These are phyloP conservation scores for Oophaga pumilio DNA, from an alignment of 2,113 vertebrate genomes.

Conservation along the genomic window DNA sequence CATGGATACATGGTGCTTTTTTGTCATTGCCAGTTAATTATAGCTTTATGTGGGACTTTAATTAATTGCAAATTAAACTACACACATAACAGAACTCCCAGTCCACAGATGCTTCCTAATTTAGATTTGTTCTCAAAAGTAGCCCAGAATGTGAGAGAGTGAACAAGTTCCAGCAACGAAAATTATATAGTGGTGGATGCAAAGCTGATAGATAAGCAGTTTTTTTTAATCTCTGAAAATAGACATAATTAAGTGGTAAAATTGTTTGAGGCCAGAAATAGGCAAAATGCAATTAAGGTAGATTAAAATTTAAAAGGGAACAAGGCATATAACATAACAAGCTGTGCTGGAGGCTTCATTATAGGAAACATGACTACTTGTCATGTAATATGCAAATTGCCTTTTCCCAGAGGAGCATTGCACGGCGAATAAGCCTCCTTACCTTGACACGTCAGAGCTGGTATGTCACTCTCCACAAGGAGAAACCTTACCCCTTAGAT, in stretches of 20 bases:
- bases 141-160: slow-evolving; percentile 17
- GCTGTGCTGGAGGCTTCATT: too few relatives aligned
- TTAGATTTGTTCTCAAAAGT: background rate
- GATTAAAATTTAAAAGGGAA: background rate
- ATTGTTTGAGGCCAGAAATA: background rate
- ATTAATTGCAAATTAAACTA: slow-evolving; percentile 47
- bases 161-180: slow-evolving; percentile 25
- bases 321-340: too few relatives aligned
- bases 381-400: too few relatives aligned
- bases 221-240: slow-evolving; percentile 21
- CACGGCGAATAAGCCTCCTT: too few relatives aligned
- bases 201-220: background rate
- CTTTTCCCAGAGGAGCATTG: too few relatives aligned
- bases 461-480: too few relatives aligned
- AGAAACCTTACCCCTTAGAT: too few relatives aligned
- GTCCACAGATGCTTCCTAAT: slow-evolving; percentile 41
- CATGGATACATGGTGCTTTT: background rate
- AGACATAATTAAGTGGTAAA: background rate
- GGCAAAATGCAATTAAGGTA: background rate
- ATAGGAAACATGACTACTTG: too few relatives aligned
- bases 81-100: slow-evolving; percentile 37
- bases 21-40: slow-evolving; percentile 26
- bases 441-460: too few relatives aligned
- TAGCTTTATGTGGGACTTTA: slow-evolving; percentile 16
- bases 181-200: background rate